phyloP scores from a whole-genome alignment of 2,888 invertebrate genomes.

The Oligia strigilis region DNA sequence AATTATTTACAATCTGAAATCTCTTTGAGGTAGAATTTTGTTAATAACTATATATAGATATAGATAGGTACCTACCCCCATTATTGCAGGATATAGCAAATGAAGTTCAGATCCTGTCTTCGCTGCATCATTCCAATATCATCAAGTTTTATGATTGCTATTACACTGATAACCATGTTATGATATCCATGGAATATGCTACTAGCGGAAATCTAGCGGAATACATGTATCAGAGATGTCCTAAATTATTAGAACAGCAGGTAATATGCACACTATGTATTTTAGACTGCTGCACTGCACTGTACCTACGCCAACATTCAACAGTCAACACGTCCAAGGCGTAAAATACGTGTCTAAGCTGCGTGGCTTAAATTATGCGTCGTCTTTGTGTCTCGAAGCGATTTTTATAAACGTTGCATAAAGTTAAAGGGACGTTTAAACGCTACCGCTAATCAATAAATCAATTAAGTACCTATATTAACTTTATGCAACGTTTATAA shows the following conservation, averaged over 20 bases:
- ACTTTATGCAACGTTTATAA: background rate
- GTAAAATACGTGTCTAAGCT: background rate
- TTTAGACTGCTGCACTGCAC: background rate
- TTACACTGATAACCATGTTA: constrained; percentile 90
- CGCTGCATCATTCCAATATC: constrained; percentile 93
- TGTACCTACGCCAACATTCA: background rate
- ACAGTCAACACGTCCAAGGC: background rate
- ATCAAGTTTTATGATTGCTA: constrained; percentile 93
- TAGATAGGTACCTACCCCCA: background rate
- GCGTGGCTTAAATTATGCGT: too few species aligned
- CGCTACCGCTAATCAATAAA: background rate
- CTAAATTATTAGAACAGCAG: constrained; percentile 90
- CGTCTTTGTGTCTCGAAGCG: background rate
- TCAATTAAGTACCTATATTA: background rate
- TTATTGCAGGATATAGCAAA: constrained; percentile 91
- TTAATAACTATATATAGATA: too few species aligned
- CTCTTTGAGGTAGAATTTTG: background rate
- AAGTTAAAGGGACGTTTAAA: background rate
- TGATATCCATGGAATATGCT: constrained; percentile 97
- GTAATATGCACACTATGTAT: constrained; percentile 74
- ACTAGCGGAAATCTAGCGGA: constrained; percentile 94
- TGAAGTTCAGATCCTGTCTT: constrained; percentile 93
- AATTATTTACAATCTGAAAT: too few species aligned
- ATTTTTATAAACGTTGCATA: background rate
- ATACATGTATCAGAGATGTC: constrained; percentile 91